Evolutionary conservation across 2,888 invertebrate genomes (phyloP).

Genomic region (Rhyacophila evoluta): DNA sequence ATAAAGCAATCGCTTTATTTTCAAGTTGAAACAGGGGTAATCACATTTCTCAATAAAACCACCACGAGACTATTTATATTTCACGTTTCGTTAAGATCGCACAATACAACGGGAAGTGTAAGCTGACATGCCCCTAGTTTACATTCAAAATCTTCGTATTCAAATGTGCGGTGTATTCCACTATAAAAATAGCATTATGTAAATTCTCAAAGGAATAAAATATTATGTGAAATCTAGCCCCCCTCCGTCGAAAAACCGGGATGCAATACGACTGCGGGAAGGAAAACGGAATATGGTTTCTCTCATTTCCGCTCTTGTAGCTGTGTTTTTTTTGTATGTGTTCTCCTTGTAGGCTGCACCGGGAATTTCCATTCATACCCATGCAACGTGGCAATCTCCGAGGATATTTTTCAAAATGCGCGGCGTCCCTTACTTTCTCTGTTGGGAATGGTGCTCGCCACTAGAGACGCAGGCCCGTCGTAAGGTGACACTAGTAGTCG

Average conservation of each 20-base stretch:
- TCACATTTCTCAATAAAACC: constrained; percentile 5
- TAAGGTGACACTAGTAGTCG: too few relatives aligned
- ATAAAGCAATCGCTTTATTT: too few relatives aligned
- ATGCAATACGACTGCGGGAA: constrained; percentile 56
- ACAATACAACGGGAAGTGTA: constrained; percentile 36
- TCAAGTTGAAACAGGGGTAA: background rate
- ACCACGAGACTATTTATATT: constrained; percentile 42
- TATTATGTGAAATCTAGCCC: constrained; percentile 52
- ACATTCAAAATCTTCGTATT: constrained; percentile 48
- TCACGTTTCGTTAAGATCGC: constrained; percentile 37
- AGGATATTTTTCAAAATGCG: constrained; percentile 54
- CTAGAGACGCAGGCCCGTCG: background rate
- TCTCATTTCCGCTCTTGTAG: constrained; percentile 63
- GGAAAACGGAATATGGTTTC: constrained; percentile 64
- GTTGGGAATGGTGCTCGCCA: constrained; percentile 1
- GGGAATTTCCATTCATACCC: constrained; percentile 66
- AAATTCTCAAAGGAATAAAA: constrained; percentile 68
- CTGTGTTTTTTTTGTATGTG: constrained; percentile 39
- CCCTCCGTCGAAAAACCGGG: constrained; percentile 51
- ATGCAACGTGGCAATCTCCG: constrained; percentile 55
- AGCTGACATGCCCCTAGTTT: constrained; percentile 29
- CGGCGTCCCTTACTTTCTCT: constrained; percentile 28
- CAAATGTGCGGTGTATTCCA: constrained; percentile 59
- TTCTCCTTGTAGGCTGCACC: constrained; percentile 43
- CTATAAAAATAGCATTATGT: constrained; percentile 70